phyloP scores from a whole-genome alignment of 2,797 vertebrate species.

The Jordanella pulchra region DNA sequence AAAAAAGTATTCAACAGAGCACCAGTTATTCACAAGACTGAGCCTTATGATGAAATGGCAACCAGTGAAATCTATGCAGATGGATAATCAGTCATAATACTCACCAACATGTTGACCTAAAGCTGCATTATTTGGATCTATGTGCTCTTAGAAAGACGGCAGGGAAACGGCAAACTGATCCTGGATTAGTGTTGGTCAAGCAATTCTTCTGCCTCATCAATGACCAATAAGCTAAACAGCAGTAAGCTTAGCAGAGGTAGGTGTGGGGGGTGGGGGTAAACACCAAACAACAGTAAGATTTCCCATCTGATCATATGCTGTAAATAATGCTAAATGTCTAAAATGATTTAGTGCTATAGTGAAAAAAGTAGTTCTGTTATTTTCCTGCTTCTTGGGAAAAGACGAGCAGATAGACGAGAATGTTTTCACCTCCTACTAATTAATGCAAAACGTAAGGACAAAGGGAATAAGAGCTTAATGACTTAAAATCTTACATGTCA shows the following conservation, averaged over 20 bases:
- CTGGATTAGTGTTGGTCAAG: conserved; percentile 60
- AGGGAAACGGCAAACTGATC: conserved; percentile 26
- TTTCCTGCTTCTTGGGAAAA: conserved; percentile 32
- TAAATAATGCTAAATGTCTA: conserved; percentile 25
- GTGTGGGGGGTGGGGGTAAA: conserved; percentile 16
- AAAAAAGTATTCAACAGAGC: conserved; percentile 78
- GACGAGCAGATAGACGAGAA: conserved; percentile 22
- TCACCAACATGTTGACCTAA: conserved; percentile 54
- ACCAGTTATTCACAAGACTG: conserved; percentile 64
- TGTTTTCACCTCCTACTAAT: conserved; percentile 16
- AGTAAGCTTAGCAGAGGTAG: conserved; percentile 56
- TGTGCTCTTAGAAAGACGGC: conserved; percentile 11
- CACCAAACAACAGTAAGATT: conserved; percentile 26
- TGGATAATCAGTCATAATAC: conserved; percentile 48
- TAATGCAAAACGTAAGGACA: neutral
- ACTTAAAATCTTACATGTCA: conserved; percentile 52
- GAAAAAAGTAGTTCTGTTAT: conserved; percentile 21
- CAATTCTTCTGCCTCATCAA: conserved; percentile 23
- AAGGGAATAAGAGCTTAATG: neutral
- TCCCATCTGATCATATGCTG: conserved; percentile 50
- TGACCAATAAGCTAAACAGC: conserved; percentile 43
- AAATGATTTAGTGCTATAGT: conserved; percentile 46
- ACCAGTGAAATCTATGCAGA: conserved; percentile 55
- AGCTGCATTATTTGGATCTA: conserved; percentile 43
- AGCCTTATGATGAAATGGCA: conserved; percentile 51